phyloP scores from a whole-genome alignment of 2,888 invertebrate genomes.

The Microctonus brassicae region DNA sequence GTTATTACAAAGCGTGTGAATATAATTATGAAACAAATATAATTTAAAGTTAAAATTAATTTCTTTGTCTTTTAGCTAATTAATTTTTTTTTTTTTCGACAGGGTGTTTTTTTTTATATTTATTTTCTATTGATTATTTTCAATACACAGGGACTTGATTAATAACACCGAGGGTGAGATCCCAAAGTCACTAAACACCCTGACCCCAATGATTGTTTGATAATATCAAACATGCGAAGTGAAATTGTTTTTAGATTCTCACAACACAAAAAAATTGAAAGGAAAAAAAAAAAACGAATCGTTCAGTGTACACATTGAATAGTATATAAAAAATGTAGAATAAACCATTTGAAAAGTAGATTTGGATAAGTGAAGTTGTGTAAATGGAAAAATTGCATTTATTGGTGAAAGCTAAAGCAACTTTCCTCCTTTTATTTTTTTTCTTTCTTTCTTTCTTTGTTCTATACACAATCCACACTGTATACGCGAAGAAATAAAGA shows the following conservation, averaged over 20 bases:
- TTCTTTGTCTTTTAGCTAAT: background rate
- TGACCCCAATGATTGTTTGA: background rate
- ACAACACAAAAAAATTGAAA: background rate
- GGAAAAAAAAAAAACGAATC: too few species aligned
- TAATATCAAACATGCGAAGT: background rate
- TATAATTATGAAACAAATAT: too few species aligned
- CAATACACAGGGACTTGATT: background rate
- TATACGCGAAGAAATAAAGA: constrained; percentile 33
- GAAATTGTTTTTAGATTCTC: background rate
- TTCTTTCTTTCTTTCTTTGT: background rate
- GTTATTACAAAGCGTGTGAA: too few species aligned
- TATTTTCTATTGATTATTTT: background rate
- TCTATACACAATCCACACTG: constrained; percentile 2
- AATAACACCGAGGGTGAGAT: background rate
- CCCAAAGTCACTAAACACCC: background rate
- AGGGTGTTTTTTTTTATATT: background rate
- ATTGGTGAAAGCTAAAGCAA: constrained; percentile 3
- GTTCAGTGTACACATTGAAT: background rate
- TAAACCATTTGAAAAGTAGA: background rate
- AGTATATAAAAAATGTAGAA: background rate
- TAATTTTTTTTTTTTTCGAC: background rate
- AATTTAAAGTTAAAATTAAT: too few species aligned
- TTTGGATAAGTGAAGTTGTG: background rate
- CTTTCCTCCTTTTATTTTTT: background rate
- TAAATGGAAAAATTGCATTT: background rate